Conservation (phyloP, 1,140 invertebrate species). For the Ceratosolen fusciceps region DNA sequence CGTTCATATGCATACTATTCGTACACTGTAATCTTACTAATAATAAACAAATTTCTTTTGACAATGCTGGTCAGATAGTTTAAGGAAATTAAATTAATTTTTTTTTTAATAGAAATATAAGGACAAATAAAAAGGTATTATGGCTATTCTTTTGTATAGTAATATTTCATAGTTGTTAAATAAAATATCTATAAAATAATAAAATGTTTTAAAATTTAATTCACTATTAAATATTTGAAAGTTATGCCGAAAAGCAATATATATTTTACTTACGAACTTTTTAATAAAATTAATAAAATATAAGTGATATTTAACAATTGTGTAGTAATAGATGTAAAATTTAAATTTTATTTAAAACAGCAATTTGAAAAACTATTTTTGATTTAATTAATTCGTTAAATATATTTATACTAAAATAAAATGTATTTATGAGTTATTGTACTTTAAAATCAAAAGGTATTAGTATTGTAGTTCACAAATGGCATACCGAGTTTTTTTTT, state of each 20-base stretch:
- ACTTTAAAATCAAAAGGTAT: not conserved
- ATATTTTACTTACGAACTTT: too few relatives aligned
- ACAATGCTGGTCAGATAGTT: conserved; percentile 24
- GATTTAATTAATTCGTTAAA: too few relatives aligned
- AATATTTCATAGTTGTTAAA: not conserved
- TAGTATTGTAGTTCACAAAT: not conserved
- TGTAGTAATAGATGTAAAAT: too few relatives aligned
- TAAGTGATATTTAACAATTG: too few relatives aligned
- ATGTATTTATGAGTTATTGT: not conserved
- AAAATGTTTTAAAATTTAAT: too few relatives aligned
- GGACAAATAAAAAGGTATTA: not conserved
- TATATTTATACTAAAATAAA: not conserved
- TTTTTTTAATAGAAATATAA: not conserved
- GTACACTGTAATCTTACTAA: not conserved
- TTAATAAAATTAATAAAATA: too few relatives aligned
- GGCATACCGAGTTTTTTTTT: not conserved
- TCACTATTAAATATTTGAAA: too few relatives aligned
- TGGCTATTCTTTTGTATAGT: not conserved
- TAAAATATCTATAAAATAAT: too few relatives aligned
- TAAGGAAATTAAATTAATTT: not conserved
- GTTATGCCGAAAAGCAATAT: too few relatives aligned
- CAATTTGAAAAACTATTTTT: too few relatives aligned
- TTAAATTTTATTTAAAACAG: too few relatives aligned
- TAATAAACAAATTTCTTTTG: conserved; percentile 6
- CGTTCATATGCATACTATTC: not conserved